A percentile compares a stretch with the other conserved stretches of the same genome.
phyloP scores from a whole-genome alignment of 2,797 vertebrate genomes.

The Ataeniobius toweri region DNA sequence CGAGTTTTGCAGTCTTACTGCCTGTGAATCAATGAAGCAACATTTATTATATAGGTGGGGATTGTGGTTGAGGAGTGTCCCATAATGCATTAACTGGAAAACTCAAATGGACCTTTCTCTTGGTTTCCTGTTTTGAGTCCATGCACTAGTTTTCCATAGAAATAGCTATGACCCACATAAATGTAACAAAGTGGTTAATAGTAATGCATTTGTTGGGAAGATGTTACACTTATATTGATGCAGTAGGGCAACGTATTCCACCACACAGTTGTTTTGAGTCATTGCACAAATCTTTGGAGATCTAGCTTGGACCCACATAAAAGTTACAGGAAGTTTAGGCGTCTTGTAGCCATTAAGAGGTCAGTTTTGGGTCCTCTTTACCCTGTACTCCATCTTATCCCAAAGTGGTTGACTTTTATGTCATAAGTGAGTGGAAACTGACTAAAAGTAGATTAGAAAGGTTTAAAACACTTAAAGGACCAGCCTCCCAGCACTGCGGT shows the following conservation, averaged over 20 bases:
- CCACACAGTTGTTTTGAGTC: background rate
- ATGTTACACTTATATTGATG: background rate
- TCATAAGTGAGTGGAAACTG: background rate
- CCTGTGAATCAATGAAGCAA: background rate
- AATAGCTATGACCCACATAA: too few species aligned
- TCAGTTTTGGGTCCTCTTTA: background rate
- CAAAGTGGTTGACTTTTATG: background rate
- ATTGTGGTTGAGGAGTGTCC: background rate
- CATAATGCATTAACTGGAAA: background rate
- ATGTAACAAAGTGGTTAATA: too few species aligned
- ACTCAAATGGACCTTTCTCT: background rate
- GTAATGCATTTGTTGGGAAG: background rate
- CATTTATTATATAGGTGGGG: background rate
- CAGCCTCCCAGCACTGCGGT: background rate
- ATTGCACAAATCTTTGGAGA: background rate
- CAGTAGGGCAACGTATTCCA: background rate
- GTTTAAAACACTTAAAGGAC: background rate
- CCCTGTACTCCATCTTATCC: background rate
- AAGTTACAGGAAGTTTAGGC: background rate
- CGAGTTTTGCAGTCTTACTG: background rate
- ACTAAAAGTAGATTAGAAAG: background rate
- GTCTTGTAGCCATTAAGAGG: background rate
- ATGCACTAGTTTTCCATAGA: background rate
- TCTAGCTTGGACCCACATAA: background rate
- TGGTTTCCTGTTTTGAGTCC: background rate